A percentile compares a stretch with the other conserved stretches of the same genome.
Evolutionary conservation across 2,797 vertebrate species (phyloP).

Genomic region (Rhynchonycteris naso): DNA sequence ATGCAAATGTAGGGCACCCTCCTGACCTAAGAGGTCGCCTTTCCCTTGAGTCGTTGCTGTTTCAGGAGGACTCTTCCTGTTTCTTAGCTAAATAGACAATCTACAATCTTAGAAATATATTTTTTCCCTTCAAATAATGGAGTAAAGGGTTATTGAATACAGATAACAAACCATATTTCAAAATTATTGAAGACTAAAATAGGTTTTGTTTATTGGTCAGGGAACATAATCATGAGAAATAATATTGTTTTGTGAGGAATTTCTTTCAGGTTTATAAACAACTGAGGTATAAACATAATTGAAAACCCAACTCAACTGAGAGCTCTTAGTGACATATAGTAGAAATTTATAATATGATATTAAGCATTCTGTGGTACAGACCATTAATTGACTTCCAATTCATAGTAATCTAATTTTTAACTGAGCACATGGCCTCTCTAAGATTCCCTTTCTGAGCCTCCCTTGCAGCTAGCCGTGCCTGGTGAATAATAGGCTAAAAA

Average conservation of each 20-base stretch:
- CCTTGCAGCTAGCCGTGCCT: background rate
- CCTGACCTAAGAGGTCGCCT: background rate
- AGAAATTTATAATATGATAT: background rate
- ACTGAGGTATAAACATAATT: background rate
- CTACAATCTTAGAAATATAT: background rate
- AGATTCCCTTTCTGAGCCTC: background rate
- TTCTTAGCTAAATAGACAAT: background rate
- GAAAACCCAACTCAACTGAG: background rate
- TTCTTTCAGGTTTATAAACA: background rate
- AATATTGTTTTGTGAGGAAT: slow-evolving; percentile 16
- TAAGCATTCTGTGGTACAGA: background rate
- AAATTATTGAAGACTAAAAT: background rate
- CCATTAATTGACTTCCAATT: background rate
- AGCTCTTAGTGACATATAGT: background rate
- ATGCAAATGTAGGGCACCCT: background rate
- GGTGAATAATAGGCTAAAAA: background rate
- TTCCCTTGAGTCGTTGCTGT: background rate
- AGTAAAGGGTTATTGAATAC: background rate
- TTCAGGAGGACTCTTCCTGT: background rate
- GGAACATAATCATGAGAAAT: slow-evolving; percentile 17
- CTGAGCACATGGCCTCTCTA: background rate
- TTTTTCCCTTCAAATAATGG: slow-evolving; percentile 5
- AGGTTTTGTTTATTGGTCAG: slow-evolving; percentile 46
- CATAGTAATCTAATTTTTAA: background rate
- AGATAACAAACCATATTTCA: slow-evolving; percentile 39